A percentile compares a stretch with the other conserved stretches of the same genome.
Conservation (phyloP, 2,797 vertebrate species). For the Takifugu rubripes region DNA sequence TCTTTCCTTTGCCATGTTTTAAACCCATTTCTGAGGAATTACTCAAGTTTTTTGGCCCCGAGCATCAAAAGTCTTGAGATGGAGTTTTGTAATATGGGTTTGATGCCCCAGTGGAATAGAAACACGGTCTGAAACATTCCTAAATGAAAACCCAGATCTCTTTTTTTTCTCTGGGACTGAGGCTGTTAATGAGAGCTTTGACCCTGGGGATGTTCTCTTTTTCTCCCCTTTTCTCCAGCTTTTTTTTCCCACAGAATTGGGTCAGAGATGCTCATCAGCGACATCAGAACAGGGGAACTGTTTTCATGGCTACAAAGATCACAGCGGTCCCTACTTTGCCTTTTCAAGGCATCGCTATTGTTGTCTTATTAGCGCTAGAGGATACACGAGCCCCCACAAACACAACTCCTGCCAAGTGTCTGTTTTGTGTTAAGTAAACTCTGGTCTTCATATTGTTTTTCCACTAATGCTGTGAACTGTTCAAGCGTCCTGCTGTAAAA, state of each 20-base stretch:
- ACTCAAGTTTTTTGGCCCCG: too few species aligned
- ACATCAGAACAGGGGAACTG: slow-evolving; percentile 19
- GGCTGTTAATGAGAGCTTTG: slow-evolving; percentile 46
- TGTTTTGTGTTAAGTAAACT: slow-evolving; percentile 45
- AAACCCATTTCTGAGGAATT: too few species aligned
- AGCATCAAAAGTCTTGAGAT: too few species aligned
- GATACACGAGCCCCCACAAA: slow-evolving; percentile 50
- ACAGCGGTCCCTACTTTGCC: slow-evolving; percentile 20
- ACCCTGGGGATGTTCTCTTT: slow-evolving; percentile 40
- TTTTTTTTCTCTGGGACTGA: slow-evolving; percentile 15
- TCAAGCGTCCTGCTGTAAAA: slow-evolving; percentile 15
- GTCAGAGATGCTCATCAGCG: slow-evolving; percentile 44
- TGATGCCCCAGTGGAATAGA: too few species aligned
- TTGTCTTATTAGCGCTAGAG: slow-evolving; percentile 58
- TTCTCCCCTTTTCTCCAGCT: not conserved
- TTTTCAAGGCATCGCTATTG: slow-evolving; percentile 44
- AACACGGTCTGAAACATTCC: too few species aligned
- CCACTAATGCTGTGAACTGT: slow-evolving; percentile 24
- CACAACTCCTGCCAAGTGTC: slow-evolving; percentile 47
- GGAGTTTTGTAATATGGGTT: too few species aligned
- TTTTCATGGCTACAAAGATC: slow-evolving; percentile 32
- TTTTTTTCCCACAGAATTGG: slow-evolving; percentile 34
- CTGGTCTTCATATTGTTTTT: slow-evolving; percentile 39
- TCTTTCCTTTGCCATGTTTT: too few species aligned
- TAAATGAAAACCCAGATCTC: not conserved